These are phyloP conservation scores for Xiphias gladius DNA, from an alignment of 2,113 vertebrate genomes.

Conservation along the genomic window DNA sequence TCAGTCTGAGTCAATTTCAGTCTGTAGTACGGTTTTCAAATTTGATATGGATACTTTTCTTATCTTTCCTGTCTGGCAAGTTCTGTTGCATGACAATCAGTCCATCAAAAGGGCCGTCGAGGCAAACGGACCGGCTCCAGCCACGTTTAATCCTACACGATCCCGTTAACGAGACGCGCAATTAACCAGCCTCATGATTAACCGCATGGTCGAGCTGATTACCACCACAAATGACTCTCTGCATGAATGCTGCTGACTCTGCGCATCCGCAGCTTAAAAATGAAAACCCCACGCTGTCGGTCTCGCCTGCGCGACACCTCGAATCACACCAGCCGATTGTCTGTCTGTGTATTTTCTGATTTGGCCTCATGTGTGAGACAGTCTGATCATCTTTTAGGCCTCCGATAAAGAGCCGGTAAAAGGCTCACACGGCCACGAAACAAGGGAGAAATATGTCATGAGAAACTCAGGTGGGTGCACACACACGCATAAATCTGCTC, in stretches of 20 bases:
- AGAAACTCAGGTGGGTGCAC: conserved; percentile 78
- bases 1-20: no score
- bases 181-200: conserved; percentile 48
- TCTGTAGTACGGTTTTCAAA: no score
- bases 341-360: conserved; percentile 6
- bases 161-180: not conserved
- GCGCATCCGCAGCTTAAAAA: not conserved
- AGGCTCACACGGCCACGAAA: conserved; percentile 50
- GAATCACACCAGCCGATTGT: not conserved
- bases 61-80: not conserved
- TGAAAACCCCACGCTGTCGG: not conserved
- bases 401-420: conserved; percentile 58
- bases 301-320: not conserved
- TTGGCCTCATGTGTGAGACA: conserved; percentile 51
- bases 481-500: not conserved
- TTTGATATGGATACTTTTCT: not conserved
- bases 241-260: conserved; percentile 25
- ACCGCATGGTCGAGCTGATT: conserved; percentile 19
- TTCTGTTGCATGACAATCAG: not conserved
- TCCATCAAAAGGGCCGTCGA: not conserved
- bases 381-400: conserved; percentile 81
- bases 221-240: not conserved
- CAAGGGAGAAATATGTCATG: conserved; percentile 66
- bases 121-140: not conserved
- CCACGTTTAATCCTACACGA: not conserved